Evolutionary conservation across 1,140 invertebrate genomes (phyloP), one percentile per base, ranked within the genome.

Genomic region (Philopotamus ludificatus): DNA sequence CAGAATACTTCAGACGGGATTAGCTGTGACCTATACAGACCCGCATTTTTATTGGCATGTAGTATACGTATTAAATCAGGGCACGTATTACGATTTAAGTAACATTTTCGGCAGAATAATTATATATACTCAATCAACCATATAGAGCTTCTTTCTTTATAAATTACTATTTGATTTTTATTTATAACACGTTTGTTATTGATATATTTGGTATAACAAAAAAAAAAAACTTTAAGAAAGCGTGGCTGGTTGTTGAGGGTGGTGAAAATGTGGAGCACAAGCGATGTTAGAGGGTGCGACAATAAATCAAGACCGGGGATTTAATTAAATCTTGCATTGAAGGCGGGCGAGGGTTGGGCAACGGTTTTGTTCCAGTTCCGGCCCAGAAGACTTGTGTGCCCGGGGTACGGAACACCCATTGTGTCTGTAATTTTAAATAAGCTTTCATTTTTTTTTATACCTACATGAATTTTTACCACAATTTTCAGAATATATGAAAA

Each of bases 231-330:
- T 70, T 59, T 57, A 54, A 66, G 71, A 60, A 72, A 70, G 66
- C 34, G 63, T 42, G 45, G 53, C 41, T 34, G 22, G 58, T 51
- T 50, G n/a, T 34, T 42, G 20, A 54, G 23, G 20, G 62, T 67
- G 54, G 57, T 9, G 57, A 53, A 67, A 65, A 70, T 66, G 68
- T 64, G 68, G 68, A 65, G 59, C 67, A 65, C 44, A 64, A 71
- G 68, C 65, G 63, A 63, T 67, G 55, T 72, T 74, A 74, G 74
- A 67, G 72, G 72, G 74, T 72, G 76, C 79, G 77, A 79, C 81
- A 79, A 83, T 84, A 84, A 84, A 84, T 84, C 82, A 84, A 81
- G 79, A 76, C 78, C 76, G 76, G 77, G 79, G 78, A 79, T 79
- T 79, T 79, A 79, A 79, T 79, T 79, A 79, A 79, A 79, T 79